phyloP scores from a whole-genome alignment of 2,113 vertebrate genomes.

The Psettodes erumei region DNA sequence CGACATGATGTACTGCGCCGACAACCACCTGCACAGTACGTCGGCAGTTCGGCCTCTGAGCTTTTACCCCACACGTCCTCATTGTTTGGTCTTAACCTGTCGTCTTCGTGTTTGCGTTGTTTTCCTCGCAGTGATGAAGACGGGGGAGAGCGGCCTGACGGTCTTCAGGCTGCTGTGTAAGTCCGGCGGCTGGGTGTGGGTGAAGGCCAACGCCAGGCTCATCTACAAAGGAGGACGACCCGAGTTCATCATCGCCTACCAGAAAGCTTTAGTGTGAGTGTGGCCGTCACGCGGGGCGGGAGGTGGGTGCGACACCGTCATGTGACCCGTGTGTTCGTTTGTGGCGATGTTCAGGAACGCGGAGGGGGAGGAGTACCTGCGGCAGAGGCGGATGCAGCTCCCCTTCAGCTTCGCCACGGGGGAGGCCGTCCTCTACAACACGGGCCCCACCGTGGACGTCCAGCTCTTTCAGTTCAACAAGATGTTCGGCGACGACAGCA shows the following conservation, averaged over 20 bases:
- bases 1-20: constrained; percentile 85
- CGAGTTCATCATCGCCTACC: constrained; percentile 83
- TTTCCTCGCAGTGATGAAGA: constrained; percentile 84
- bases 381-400: constrained; percentile 79
- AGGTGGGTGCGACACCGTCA: too few species aligned
- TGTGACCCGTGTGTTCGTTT: too few species aligned
- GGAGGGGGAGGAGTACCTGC: constrained; percentile 86
- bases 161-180: constrained; percentile 88
- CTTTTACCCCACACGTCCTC: too few species aligned
- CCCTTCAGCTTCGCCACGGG: constrained; percentile 85
- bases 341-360: too few species aligned
- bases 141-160: constrained; percentile 82
- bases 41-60: too few species aligned
- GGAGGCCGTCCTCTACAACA: constrained; percentile 83
- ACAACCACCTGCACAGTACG: constrained; percentile 85
- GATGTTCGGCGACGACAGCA: constrained; percentile 4
- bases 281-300: too few species aligned
- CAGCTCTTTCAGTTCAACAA: constrained; percentile 58
- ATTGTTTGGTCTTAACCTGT: too few species aligned
- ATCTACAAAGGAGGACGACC: constrained; percentile 84
- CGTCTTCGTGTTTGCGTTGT: background rate
- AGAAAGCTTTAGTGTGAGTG: constrained; percentile 86
- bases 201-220: constrained; percentile 85
- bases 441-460: constrained; percentile 70
- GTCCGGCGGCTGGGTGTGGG: constrained; percentile 83